phyloP scores from a whole-genome alignment of 2,113 vertebrate species.

The Epinephelus moara region DNA sequence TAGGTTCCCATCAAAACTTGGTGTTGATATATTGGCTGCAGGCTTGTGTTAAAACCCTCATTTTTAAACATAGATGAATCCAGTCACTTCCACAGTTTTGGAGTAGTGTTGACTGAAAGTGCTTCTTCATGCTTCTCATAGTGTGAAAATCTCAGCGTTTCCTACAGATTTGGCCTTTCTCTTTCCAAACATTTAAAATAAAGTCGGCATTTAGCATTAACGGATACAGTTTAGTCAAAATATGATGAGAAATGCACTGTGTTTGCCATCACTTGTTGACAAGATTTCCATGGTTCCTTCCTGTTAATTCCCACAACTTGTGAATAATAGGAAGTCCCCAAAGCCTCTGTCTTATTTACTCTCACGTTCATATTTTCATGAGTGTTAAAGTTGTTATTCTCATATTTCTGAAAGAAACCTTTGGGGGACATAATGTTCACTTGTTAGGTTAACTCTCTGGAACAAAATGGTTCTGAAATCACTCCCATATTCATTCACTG shows the following conservation, averaged over 20 bases:
- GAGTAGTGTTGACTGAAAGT: neutral
- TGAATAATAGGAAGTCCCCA: conserved; percentile 4
- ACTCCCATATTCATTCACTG: neutral
- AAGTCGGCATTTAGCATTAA: neutral
- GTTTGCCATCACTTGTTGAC: neutral
- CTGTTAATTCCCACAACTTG: conserved; percentile 8
- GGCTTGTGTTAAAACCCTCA: neutral
- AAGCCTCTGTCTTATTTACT: conserved; percentile 19
- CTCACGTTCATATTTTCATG: neutral
- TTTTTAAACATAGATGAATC: neutral
- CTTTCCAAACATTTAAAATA: neutral
- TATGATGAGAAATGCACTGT: neutral
- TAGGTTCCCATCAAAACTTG: neutral
- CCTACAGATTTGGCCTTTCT: neutral
- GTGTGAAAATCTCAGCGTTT: neutral
- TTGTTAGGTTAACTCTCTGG: neutral
- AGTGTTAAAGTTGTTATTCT: neutral
- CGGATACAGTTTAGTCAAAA: neutral
- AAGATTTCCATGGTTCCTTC: neutral
- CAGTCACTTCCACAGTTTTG: neutral
- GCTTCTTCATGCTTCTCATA: neutral
- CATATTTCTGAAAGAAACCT: conserved; percentile 7
- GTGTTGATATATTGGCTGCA: neutral
- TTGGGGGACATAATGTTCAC: neutral
- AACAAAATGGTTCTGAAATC: neutral